These are phyloP conservation scores for Slavum lentiscoides DNA, from an alignment of 2,888 invertebrate genomes.

Conservation along the genomic window DNA sequence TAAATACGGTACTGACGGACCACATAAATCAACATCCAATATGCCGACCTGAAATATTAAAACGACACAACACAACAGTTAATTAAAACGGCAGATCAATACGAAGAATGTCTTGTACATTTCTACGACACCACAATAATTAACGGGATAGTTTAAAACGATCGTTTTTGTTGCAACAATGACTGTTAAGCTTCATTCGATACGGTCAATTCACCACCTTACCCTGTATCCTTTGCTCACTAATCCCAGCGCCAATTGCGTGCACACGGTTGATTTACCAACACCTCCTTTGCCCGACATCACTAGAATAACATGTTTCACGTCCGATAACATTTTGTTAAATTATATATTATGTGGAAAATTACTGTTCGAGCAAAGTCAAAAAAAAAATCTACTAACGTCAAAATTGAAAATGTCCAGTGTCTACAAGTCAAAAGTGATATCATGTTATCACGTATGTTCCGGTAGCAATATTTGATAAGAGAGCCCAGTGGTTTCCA, in stretches of 20 bases:
- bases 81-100: background rate
- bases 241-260: conserved; percentile 85
- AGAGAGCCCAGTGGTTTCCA: too few species aligned
- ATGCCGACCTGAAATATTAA: conserved; percentile 75
- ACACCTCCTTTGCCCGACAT: conserved; percentile 99
- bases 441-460: too few species aligned
- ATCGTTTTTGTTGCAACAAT: too few species aligned
- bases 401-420: too few species aligned
- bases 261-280: conserved; percentile 96
- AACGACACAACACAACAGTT: background rate
- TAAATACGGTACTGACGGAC: conserved; percentile 90
- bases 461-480: too few species aligned
- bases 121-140: too few species aligned
- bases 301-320: conserved; percentile 86
- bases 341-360: too few species aligned
- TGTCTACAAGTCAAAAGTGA: too few species aligned
- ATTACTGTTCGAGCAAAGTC: too few species aligned
- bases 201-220: conserved; percentile 56
- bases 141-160: too few species aligned
- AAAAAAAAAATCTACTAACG: too few species aligned
- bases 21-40: conserved; percentile 91
- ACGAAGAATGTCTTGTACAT: too few species aligned
- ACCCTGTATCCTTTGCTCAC: conserved; percentile 81
- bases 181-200: background rate
- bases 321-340: conserved; percentile 70